Base-by-base conservation (phyloP, 2,113 vertebrate species). In the Ceyx cyanopectus region DNA sequence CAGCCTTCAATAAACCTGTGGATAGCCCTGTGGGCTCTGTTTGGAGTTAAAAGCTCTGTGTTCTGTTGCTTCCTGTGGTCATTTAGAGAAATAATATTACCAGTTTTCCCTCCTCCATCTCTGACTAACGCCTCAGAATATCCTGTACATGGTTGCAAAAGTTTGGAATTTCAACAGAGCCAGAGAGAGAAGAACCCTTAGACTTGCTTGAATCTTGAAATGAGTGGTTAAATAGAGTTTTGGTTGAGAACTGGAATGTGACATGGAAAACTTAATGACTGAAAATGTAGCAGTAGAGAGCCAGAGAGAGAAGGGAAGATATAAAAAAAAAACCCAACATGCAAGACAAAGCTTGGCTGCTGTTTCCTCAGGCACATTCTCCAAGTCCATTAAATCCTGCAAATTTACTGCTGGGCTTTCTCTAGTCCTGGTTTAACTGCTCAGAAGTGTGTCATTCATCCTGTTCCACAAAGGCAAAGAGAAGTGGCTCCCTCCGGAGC, bases 191-290 rank as follows among this genome's bases (percentile, higher is more conserved):
- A 90, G 34, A 88, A 45, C 22, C 15, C 19, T 54, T 23, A 74
- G 27, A 12, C 21, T 46, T 77, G 34, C 10, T 7, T 48, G 46
- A 62, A 40, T 80, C 68, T 69, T 86, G 67, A 78, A 75, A 37
- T 50, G 41, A 68, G 46, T 41, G 32, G 50, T 76, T 85, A 76
- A 85, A 69, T 27, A 21, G 40, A 40, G 32, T 13, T 7, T 76
- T 70, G 69, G 40, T 83, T 81, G 76, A 68, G 67, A 82, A 41
- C 51, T 75, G 85, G 78, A 95, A 85, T 53, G 46, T 89, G 72
- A 68, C 26, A 34, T 78, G 76, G 61, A 70, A 91, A 85, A 86
- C 51, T 63, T 81, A 74, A 58, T 0, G 3, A 74, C 30, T 67
- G 75, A 85, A 20, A 82, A 51, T 5, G 21, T 48, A 72, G n/a